Base-by-base conservation (phyloP, 2,888 invertebrate species). In the Cerastoderma edule region DNA sequence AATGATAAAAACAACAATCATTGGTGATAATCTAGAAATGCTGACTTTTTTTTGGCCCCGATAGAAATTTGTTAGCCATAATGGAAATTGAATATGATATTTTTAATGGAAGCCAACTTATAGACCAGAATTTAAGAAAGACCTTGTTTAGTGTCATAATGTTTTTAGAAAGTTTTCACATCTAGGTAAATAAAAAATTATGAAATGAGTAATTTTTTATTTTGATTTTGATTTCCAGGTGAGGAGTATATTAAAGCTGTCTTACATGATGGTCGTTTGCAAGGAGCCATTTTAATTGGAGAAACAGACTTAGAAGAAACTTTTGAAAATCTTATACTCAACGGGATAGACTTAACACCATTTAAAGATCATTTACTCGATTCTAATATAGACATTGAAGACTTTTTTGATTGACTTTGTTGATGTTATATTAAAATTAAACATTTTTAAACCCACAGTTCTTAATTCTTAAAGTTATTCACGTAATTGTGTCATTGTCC, bases 291-390 rank as follows among this genome's bases (percentile, higher is more conserved):
- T 85, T 94, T 99, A 33, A 97, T 99, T 86, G 99, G 99, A 0
- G 98, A 99, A 85, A 99, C 99, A 0, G 98, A 98, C 91, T 94
- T 99, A 77, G 99, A 99, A 92, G 99, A 99, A 94, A 98, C 97
- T 92, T 97, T 98, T 93, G 99, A 99, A 94, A 99, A 99, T 94
- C 94, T 99, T 77, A 99, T 99, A 89, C 94, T 99, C 39, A 97
- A 99, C 94, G 96, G 98, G 92, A 94, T 98, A 75, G 98, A 99
- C 94, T 94, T 99, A 74, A 95, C 96, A 70, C 94, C 95, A 13
- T 96, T 96, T 92, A 98, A 97, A 71, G 97, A 98, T 92, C 96
- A 98, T 92, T 95, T 99, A 86, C 94, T 99, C 10, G 96, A 99
- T 94, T 98, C 99, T 27, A 95, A 97, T 91, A 96, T 99, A 90